Conservation (phyloP, 2,888 invertebrate genomes). For the Cephus runcator region DNA sequence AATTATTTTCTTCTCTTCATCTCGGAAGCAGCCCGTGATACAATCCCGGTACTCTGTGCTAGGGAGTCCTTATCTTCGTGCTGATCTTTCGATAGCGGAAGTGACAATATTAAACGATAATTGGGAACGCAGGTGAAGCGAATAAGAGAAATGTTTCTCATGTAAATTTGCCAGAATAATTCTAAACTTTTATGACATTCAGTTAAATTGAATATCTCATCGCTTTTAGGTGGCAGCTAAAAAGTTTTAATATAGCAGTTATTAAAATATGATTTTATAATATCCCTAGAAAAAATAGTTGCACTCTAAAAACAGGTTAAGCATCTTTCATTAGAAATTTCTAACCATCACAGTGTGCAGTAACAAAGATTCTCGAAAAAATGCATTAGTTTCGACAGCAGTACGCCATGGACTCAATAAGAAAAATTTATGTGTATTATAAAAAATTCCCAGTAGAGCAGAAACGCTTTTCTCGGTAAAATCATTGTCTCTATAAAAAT, state of each 20-base stretch:
- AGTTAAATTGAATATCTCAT: conserved; percentile 44
- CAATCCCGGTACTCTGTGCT: neutral
- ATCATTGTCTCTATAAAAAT: conserved; percentile 36
- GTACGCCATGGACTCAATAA: conserved; percentile 44
- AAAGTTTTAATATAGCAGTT: conserved; percentile 15
- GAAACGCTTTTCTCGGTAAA: conserved; percentile 45
- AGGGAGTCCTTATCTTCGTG: neutral
- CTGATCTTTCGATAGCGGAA: neutral
- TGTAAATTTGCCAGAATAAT: conserved; percentile 45
- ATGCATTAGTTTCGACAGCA: conserved; percentile 40
- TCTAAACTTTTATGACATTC: conserved; percentile 44
- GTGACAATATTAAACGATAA: conserved; percentile 36
- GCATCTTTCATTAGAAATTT: neutral
- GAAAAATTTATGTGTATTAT: conserved; percentile 46
- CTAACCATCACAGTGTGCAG: conserved; percentile 49
- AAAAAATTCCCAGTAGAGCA: conserved; percentile 47
- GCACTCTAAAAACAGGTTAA: neutral
- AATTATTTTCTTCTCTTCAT: neutral
- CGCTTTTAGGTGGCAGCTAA: conserved; percentile 50
- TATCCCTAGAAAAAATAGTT: neutral
- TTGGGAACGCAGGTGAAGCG: conserved; percentile 44
- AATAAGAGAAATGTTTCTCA: conserved; percentile 50
- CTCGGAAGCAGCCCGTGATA: neutral
- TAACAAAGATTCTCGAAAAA: conserved; percentile 44
- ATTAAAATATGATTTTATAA: neutral